Evolutionary conservation across 1,140 invertebrate species (phyloP), one percentile per base, ranked within the genome.

Genomic region (Drosophila orosa): DNA sequence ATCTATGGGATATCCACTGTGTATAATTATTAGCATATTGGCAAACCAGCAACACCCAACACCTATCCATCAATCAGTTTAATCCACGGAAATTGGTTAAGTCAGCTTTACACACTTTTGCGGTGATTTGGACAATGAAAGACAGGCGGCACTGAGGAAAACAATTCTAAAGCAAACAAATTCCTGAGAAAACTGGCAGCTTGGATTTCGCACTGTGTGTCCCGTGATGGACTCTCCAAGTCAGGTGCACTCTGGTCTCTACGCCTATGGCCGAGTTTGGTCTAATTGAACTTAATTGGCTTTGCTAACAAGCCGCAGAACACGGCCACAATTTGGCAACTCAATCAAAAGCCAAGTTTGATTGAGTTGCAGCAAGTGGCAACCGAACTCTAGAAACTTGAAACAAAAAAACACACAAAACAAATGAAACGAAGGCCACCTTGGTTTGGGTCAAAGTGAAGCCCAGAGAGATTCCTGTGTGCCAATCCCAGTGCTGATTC

Each of bases 241-340:
- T 47, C 25, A 40, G 47, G 25, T 48, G 47, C 29, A 31, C 29
- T 31, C 29, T 31, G 29, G 29, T 48, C 29, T 22, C 6, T 6
- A 15, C 25, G 19, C 19, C 17, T 50, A 22, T 67, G 63, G 50
- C 48, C 67, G 67, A 67, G 13, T 67, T 77, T 50, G 25, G 42
- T 74, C 39, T 76, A 86, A 86, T 81, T 86, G 78, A 81, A 75
- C 68, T 76, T 87, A 86, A 89, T 87, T 86, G 80, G 56, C 67
- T 57, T 80, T 67, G 61, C 76, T 86, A 85, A 86, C 82, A 81
- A 85, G 37, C 10, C 45, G 33, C 50, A 74, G 44, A 8, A 33
- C 45, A 33, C 45, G 39, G 72, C 72, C 61, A 59, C 52, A 67
- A 59, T 76, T 76, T 67, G 61, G 73, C 52, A 76, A 75, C 72